Percentiles rank a stretch among this genome's conserved stretches.
phyloP scores from a whole-genome alignment of 2,797 vertebrate species.

The Gastrophryne carolinensis region DNA sequence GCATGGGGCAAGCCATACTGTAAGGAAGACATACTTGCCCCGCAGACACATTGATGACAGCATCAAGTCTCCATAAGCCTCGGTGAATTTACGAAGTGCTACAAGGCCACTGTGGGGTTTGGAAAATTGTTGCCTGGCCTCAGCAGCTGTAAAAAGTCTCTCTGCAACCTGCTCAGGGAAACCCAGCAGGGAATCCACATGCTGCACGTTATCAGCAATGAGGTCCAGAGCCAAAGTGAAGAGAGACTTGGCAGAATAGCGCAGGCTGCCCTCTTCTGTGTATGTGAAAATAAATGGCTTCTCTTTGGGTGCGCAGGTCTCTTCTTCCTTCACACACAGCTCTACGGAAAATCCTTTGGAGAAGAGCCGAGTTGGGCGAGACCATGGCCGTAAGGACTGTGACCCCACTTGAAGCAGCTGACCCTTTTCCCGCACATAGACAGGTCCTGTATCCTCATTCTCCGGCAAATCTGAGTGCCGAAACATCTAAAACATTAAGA shows the following conservation, averaged over 20 bases:
- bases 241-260: slow-evolving; percentile 87
- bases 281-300: slow-evolving; percentile 91
- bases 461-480: slow-evolving; percentile 64
- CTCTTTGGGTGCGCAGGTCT: slow-evolving; percentile 66
- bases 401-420: slow-evolving; percentile 73
- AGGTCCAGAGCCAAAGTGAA: slow-evolving; percentile 85
- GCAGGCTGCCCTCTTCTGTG: slow-evolving; percentile 86
- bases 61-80: slow-evolving; percentile 87
- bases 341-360: slow-evolving; percentile 75
- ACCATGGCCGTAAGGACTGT: slow-evolving; percentile 61
- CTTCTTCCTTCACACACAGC: slow-evolving; percentile 69
- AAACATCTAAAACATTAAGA: slow-evolving; percentile 69
- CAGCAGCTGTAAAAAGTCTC: slow-evolving; percentile 85
- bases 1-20: no score
- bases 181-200: slow-evolving; percentile 88
- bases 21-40: slow-evolving; percentile 74
- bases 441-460: slow-evolving; percentile 63
- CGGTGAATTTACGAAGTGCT: slow-evolving; percentile 84
- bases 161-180: slow-evolving; percentile 95
- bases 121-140: slow-evolving; percentile 84
- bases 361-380: slow-evolving; percentile 72
- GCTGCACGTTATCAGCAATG: slow-evolving; percentile 87
- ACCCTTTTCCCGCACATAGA: slow-evolving; percentile 88
- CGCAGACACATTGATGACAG: slow-evolving; percentile 86
- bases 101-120: slow-evolving; percentile 76